Evolutionary conservation across 2,113 vertebrate species (phyloP).

Genomic region (Oriolus oriolus): DNA sequence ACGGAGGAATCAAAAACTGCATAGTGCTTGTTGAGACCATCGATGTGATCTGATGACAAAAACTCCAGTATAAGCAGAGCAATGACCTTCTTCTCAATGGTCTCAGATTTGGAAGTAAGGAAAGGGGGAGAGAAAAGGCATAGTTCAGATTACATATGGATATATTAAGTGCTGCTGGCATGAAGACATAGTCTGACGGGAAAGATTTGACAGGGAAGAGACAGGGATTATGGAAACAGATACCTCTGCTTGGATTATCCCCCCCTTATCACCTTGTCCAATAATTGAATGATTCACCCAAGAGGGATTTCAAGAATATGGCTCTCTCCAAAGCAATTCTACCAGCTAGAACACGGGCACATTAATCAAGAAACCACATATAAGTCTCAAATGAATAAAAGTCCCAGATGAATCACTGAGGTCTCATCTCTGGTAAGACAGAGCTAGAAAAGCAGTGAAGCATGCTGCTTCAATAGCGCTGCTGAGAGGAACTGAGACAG

Average conservation of each 20-base stretch:
- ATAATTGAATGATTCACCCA: background rate
- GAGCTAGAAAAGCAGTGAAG: background rate
- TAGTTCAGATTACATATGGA: background rate
- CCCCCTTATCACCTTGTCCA: background rate
- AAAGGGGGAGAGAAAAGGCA: background rate
- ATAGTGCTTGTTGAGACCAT: background rate
- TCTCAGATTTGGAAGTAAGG: background rate
- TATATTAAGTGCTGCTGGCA: background rate
- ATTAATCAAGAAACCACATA: background rate
- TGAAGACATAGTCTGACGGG: background rate
- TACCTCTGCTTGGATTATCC: background rate
- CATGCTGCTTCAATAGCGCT: background rate
- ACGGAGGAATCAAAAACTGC: rapidly evolving
- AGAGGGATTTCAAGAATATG: background rate
- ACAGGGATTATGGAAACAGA: background rate
- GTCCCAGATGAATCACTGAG: background rate
- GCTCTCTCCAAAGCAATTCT: background rate
- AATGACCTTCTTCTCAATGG: background rate
- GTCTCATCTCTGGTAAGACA: background rate
- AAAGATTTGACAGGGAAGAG: background rate
- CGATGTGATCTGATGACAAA: background rate
- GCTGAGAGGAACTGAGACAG: background rate
- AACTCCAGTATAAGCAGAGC: background rate
- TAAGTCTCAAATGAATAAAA: background rate
- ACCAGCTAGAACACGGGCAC: background rate